Conservation (phyloP, 2,888 invertebrate genomes). For the Drosophila bunnanda region DNA sequence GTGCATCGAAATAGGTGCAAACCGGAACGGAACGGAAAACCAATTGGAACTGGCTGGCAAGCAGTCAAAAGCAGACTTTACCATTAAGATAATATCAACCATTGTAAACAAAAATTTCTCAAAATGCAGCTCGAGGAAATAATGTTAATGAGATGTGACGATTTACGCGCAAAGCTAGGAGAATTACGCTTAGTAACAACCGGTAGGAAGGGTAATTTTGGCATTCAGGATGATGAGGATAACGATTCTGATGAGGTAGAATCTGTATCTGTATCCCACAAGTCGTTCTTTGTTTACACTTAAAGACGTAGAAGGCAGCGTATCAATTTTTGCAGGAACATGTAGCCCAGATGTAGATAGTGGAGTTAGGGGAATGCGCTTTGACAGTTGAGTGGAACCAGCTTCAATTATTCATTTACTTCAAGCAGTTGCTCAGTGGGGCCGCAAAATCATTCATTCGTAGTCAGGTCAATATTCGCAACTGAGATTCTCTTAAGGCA, state of each 20-base stretch:
- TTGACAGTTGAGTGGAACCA: not conserved
- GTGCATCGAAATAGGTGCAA: no score
- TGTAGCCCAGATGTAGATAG: no score
- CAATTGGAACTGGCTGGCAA: no score
- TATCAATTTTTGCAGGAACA: no score
- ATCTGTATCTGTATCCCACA: not conserved
- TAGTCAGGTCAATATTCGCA: not conserved
- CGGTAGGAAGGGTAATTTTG: not conserved
- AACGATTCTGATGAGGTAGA: no score
- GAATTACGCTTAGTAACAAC: not conserved
- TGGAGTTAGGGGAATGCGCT: not conserved
- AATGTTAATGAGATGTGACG: not conserved
- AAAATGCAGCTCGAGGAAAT: not conserved
- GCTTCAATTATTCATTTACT: not conserved
- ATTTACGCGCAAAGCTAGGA: not conserved
- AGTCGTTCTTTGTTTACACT: not conserved
- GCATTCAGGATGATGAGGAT: no score
- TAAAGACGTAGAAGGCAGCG: no score
- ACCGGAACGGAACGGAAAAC: no score
- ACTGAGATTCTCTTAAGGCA: not conserved
- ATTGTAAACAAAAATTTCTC: not conserved
- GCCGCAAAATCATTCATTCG: not conserved
- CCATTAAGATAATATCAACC: no score
- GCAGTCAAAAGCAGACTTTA: no score
- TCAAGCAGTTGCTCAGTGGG: slow-evolving; percentile 1